phyloP scores from a whole-genome alignment of 2,113 vertebrate genomes.

The Halcyon malimbica region DNA sequence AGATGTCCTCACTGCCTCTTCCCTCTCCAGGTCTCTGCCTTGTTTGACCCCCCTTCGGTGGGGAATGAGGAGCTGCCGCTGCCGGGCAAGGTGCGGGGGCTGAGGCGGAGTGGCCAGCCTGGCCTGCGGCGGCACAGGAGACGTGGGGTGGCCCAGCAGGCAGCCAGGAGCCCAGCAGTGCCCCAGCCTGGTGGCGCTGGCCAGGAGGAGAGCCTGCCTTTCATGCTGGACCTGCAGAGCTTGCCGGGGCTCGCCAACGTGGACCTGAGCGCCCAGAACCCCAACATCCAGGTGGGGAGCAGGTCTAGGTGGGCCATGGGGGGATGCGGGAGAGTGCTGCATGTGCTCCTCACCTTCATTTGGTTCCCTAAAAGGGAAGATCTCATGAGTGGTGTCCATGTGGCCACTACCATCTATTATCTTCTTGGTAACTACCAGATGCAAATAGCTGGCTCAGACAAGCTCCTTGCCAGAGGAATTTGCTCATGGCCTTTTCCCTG shows the following conservation, averaged over 20 bases:
- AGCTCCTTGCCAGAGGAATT: background rate
- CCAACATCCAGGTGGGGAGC: slow-evolving; percentile 88
- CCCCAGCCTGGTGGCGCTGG: slow-evolving; percentile 37
- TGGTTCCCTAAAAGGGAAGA: background rate
- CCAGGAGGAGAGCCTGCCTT: slow-evolving; percentile 78
- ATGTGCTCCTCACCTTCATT: background rate
- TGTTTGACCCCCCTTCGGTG: background rate
- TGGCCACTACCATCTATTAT: background rate
- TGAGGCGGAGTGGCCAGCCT: slow-evolving; percentile 21
- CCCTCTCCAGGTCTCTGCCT: slow-evolving; percentile 70
- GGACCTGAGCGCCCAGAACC: slow-evolving; percentile 86
- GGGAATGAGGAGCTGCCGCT: slow-evolving; percentile 57
- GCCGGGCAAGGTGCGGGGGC: slow-evolving; percentile 74
- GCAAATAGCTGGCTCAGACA: background rate
- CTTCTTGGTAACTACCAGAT: background rate
- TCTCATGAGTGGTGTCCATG: rapidly evolving
- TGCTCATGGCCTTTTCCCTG: background rate
- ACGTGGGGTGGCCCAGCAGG: slow-evolving; percentile 67
- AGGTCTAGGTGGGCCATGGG: rapidly evolving
- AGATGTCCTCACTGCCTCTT: background rate
- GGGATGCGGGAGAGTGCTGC: rapidly evolving
- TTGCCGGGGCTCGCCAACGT: slow-evolving; percentile 84
- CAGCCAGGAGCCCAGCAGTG: slow-evolving; percentile 34
- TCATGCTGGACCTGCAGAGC: slow-evolving; percentile 87
- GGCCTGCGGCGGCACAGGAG: slow-evolving; percentile 61